Evolutionary conservation across 2,113 vertebrate genomes (phyloP).

Genomic region (Bufo gargarizans): DNA sequence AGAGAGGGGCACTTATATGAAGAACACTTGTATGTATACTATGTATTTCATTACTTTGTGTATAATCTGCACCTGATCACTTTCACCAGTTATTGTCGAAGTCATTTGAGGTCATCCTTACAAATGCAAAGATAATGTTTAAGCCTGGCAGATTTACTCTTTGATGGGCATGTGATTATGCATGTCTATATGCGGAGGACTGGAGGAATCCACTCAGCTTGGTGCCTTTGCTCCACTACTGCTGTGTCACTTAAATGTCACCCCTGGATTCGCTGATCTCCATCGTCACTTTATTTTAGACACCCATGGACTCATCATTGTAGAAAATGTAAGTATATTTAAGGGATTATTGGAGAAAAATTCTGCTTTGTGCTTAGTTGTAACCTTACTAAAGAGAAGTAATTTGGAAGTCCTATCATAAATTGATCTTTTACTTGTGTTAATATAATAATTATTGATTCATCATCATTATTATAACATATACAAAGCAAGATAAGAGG

Average conservation of each 20-base stretch:
- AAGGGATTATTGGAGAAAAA: too few species aligned
- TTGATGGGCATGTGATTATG: not conserved
- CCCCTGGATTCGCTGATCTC: not conserved
- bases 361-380: too few species aligned
- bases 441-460: too few species aligned
- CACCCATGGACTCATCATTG: not conserved
- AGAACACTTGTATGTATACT: not conserved
- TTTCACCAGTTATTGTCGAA: not conserved
- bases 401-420: too few species aligned
- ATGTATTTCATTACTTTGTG: not conserved
- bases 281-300: not conserved
- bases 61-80: not conserved
- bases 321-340: not conserved
- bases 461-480: too few species aligned
- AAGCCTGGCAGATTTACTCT: not conserved
- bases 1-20: not conserved
- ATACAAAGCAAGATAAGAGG: too few species aligned
- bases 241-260: not conserved
- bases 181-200: not conserved
- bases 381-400: too few species aligned
- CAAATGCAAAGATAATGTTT: not conserved
- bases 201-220: not conserved
- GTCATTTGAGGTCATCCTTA: not conserved
- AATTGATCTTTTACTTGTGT: too few species aligned
- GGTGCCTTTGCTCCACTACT: not conserved